Conservation (phyloP, 2,797 vertebrate species). For the Vireo griseus region DNA sequence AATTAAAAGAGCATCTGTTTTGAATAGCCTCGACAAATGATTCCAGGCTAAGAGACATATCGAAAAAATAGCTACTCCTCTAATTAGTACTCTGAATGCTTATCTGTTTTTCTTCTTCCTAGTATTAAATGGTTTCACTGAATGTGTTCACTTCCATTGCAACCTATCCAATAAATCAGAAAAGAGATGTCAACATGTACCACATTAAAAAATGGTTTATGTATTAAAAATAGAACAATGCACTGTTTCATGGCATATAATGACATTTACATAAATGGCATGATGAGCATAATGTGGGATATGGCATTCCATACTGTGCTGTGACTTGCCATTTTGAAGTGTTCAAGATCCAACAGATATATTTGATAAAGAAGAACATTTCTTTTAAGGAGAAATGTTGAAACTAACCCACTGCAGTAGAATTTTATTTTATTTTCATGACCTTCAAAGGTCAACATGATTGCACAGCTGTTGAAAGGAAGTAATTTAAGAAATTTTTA, state of each 20-base stretch:
- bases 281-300: neutral
- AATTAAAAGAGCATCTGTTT: conserved; percentile 65
- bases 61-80: conserved; percentile 30
- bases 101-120: neutral
- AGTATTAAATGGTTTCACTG: neutral
- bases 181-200: neutral
- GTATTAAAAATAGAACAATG: neutral
- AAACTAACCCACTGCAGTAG: neutral
- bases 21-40: conserved; percentile 9
- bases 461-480: neutral
- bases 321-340: neutral
- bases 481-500: neutral
- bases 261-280: neutral
- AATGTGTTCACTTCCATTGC: neutral
- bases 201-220: neutral
- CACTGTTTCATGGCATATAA: neutral
- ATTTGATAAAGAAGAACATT: neutral
- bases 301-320: neutral
- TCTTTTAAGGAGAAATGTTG: neutral
- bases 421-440: neutral
- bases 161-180: neutral
- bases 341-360: neutral
- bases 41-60: neutral
- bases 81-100: neutral
- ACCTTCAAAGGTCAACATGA: neutral